These are phyloP conservation scores for Fopius arisanus DNA, from an alignment of 1,140 invertebrate genomes.

Conservation along the genomic window DNA sequence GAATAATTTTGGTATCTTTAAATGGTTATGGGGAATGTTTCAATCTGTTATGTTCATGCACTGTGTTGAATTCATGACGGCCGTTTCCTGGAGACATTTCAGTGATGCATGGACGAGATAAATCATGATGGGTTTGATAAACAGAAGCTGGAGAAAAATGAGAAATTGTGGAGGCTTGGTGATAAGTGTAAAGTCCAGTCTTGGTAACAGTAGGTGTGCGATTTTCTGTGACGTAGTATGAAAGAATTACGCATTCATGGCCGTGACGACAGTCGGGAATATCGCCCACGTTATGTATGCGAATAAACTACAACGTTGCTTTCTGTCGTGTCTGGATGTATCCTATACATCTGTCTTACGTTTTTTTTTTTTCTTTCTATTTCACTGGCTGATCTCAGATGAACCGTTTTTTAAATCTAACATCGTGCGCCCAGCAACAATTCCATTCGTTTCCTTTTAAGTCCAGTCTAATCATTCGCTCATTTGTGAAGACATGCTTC, in stretches of 20 bases:
- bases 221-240: constrained; percentile 19
- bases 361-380: neutral
- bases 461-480: neutral
- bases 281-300: constrained; percentile 32
- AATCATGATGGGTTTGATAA: neutral
- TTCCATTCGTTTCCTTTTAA: neutral
- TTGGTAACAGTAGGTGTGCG: neutral
- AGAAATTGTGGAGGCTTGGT: neutral
- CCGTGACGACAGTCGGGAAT: constrained; percentile 31
- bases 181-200: constrained; percentile 12
- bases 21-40: constrained; percentile 18
- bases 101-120: neutral
- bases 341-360: neutral
- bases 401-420: neutral
- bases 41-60: neutral
- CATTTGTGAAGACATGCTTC: neutral
- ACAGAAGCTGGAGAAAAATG: neutral
- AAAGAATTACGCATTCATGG: constrained; percentile 29
- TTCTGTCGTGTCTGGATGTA: constrained; percentile 18
- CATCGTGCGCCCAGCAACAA: neutral
- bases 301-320: constrained; percentile 27
- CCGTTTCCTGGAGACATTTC: neutral
- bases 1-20: constrained; percentile 18
- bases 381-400: neutral
- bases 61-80: neutral